Conservation (phyloP, 2,797 vertebrate genomes). For the Coregonus ussuriensis region DNA sequence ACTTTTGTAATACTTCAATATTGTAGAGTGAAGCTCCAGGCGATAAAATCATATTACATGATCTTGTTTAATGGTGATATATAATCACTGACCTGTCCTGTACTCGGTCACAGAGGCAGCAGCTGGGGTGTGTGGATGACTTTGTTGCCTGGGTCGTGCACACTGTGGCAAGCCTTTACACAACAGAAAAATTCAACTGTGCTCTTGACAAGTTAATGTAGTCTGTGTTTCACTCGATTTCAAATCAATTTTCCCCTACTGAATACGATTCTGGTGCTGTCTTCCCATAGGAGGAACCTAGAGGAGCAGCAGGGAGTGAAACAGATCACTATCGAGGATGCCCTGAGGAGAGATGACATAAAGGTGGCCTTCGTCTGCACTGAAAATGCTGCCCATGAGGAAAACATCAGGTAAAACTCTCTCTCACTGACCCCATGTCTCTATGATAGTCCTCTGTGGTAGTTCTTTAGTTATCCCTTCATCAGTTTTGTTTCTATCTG, state of each 20-base stretch:
- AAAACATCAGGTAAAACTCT: conserved; percentile 80
- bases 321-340: conserved; percentile 84
- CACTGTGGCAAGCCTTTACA: too few relatives aligned
- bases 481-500: not conserved
- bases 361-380: conserved; percentile 88
- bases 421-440: not conserved
- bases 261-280: not conserved
- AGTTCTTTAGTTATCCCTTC: not conserved
- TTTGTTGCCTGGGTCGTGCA: too few relatives aligned
- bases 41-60: too few relatives aligned
- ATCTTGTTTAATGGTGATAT: too few relatives aligned
- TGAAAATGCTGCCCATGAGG: conserved; percentile 85
- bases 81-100: too few relatives aligned
- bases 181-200: too few relatives aligned
- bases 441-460: not conserved
- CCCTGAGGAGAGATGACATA: conserved; percentile 78
- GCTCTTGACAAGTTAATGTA: not conserved
- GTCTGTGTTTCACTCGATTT: not conserved
- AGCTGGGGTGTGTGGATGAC: too few relatives aligned
- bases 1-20: too few relatives aligned
- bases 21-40: too few relatives aligned
- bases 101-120: too few relatives aligned
- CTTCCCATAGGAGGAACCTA: conserved; percentile 76
- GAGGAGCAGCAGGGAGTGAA: conserved; percentile 73
- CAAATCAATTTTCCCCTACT: not conserved